Percentiles rank a stretch among this genome's conserved stretches.
These are phyloP conservation scores for Drosophila pseudoobscura DNA, from an alignment of 1,140 invertebrate species.

Conservation along the genomic window DNA sequence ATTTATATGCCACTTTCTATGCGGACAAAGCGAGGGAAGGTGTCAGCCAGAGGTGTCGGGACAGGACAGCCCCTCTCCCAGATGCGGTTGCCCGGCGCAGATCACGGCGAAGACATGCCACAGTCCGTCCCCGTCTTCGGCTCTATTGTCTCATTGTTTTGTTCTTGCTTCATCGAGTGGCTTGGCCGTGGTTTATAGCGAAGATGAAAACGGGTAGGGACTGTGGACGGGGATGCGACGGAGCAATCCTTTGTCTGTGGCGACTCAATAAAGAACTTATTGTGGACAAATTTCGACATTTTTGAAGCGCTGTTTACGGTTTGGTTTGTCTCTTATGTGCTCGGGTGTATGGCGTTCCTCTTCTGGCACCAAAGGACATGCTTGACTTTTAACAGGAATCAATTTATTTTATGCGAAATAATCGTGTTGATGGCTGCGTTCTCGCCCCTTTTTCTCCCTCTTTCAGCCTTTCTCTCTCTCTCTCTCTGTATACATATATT, in stretches of 20 bases:
- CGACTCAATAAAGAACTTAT: conserved; percentile 82
- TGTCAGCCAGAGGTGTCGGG: conserved; percentile 73
- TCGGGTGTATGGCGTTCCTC: conserved; percentile 36
- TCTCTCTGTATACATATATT: conserved; percentile 14
- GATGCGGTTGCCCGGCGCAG: conserved; percentile 29
- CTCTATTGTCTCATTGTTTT: conserved; percentile 53
- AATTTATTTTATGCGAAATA: conserved; percentile 83
- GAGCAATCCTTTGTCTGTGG: conserved; percentile 70
- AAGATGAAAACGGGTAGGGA: conserved; percentile 28
- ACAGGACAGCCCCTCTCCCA: conserved; percentile 32
- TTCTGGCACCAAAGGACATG: conserved; percentile 61
- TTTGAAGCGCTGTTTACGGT: conserved; percentile 66
- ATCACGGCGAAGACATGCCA: conserved; percentile 67
- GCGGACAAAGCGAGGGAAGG: conserved; percentile 60
- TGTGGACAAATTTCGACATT: conserved; percentile 81
- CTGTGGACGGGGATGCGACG: conserved; percentile 15
- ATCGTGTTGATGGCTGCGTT: conserved; percentile 83
- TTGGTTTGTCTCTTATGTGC: conserved; percentile 51
- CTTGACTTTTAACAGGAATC: conserved; percentile 82
- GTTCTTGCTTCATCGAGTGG: conserved; percentile 62
- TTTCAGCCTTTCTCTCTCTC: conserved; percentile 32
- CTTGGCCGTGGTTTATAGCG: conserved; percentile 69
- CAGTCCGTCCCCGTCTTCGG: conserved; percentile 53
- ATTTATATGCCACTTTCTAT: conserved; percentile 77
- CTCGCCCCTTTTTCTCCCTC: conserved; percentile 72